Conservation (phyloP, 2,797 vertebrate genomes). For the Sebastes itinus region DNA sequence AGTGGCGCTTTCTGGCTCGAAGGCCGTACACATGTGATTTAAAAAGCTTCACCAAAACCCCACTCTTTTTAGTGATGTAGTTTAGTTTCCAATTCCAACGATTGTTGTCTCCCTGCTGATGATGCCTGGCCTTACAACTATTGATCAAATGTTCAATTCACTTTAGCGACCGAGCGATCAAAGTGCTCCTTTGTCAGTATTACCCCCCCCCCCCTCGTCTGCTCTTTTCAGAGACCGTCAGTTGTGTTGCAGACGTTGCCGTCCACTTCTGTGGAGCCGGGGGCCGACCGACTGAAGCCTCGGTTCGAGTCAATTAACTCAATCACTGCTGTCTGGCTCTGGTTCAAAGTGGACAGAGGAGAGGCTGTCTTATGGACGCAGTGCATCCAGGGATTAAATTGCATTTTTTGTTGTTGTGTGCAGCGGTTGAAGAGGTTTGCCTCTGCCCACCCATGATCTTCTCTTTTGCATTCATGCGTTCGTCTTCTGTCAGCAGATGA, state of each 20-base stretch:
- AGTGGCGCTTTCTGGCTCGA: neutral
- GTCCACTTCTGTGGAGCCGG: constrained; percentile 17
- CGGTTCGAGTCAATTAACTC: constrained; percentile 56
- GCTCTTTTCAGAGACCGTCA: constrained; percentile 38
- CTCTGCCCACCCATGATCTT: constrained; percentile 14
- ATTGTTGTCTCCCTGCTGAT: constrained; percentile 3
- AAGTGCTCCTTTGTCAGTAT: constrained; percentile 43
- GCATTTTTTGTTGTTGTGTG: neutral
- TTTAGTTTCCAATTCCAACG: neutral
- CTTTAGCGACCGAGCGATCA: constrained; percentile 43
- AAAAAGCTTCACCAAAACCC: neutral
- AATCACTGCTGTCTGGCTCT: constrained; percentile 46
- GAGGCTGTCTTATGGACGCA: constrained; percentile 6
- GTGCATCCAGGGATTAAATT: constrained; percentile 42
- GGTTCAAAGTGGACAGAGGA: constrained; percentile 44
- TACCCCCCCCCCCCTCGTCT: neutral
- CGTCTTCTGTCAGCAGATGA: constrained; percentile 3
- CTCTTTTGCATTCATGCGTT: constrained; percentile 29
- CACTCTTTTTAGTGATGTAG: neutral
- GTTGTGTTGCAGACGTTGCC: constrained; percentile 23
- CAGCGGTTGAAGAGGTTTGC: constrained; percentile 8
- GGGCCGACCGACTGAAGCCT: constrained; percentile 18
- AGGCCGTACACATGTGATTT: neutral
- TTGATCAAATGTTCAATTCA: constrained; percentile 56
- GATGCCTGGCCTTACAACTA: constrained; percentile 41